phyloP scores from a whole-genome alignment of 2,888 invertebrate species.

The Adelphocoris suturalis region DNA sequence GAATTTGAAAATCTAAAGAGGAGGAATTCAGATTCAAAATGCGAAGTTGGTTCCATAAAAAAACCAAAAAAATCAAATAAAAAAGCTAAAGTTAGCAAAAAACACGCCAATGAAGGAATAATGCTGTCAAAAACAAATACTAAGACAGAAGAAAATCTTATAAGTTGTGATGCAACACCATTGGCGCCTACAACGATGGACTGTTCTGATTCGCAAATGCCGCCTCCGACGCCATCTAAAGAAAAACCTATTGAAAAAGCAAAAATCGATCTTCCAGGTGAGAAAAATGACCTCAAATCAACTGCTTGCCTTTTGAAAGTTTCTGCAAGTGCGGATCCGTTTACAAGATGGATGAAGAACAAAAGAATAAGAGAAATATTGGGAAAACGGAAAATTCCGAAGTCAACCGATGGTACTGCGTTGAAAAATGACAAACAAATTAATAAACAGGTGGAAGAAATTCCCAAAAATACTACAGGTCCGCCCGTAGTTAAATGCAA shows the following conservation, averaged over 20 bases:
- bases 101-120: background rate
- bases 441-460: too few relatives aligned
- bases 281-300: background rate
- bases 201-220: too few relatives aligned
- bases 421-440: background rate
- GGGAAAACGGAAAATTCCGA: background rate
- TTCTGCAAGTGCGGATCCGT: background rate
- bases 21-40: background rate
- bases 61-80: background rate
- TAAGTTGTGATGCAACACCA: too few relatives aligned
- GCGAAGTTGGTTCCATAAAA: background rate
- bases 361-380: constrained; percentile 51
- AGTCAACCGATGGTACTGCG: background rate
- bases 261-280: too few relatives aligned
- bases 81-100: background rate
- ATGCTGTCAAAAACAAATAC: too few relatives aligned
- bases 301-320: background rate
- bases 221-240: too few relatives aligned
- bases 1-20: background rate
- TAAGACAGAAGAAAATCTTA: too few relatives aligned
- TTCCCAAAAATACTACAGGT: background rate
- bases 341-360: constrained; percentile 45
- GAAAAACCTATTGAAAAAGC: too few relatives aligned
- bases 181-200: too few relatives aligned
- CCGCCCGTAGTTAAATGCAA: background rate